Percentiles rank a stretch among this genome's conserved stretches.
phyloP scores from a whole-genome alignment of 2,888 invertebrate genomes.

The Onthophagus sagittarius region DNA sequence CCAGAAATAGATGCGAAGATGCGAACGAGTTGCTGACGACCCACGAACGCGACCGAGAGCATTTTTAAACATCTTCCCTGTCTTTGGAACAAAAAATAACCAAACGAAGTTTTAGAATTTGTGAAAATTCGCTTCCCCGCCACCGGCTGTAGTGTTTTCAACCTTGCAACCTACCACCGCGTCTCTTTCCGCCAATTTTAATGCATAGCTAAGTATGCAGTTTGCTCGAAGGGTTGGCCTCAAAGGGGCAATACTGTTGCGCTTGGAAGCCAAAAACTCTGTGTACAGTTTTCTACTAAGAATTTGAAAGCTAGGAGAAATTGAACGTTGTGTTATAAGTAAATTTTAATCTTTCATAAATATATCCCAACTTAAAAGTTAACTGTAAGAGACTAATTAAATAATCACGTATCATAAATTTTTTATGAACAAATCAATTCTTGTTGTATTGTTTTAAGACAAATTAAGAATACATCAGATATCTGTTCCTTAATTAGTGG shows the following conservation, averaged over 20 bases:
- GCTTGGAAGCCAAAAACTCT: constrained; percentile 14
- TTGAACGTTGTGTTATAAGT: neutral
- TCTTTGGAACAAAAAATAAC: constrained; percentile 14
- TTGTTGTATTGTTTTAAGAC: too few species aligned
- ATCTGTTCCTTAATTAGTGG: too few species aligned
- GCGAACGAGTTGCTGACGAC: neutral
- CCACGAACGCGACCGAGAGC: too few species aligned
- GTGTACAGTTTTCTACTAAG: neutral
- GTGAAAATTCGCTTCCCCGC: constrained; percentile 14
- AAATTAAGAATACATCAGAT: too few species aligned
- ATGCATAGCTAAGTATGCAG: constrained; percentile 31
- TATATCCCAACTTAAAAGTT: too few species aligned
- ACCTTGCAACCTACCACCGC: neutral
- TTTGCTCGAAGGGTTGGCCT: constrained; percentile 29
- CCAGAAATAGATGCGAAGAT: neutral
- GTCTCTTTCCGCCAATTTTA: constrained; percentile 25
- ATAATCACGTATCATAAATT: too few species aligned
- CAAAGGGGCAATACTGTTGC: constrained; percentile 29
- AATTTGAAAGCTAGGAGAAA: neutral
- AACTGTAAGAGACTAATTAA: too few species aligned
- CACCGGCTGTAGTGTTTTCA: neutral
- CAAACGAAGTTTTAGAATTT: constrained; percentile 19
- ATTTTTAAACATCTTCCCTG: too few species aligned
- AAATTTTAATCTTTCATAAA: neutral
- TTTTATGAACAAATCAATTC: too few species aligned